Percentiles rank a stretch among this genome's conserved stretches.
Conservation (phyloP, 2,797 vertebrate species). For the Scolopax bukidnonensis region DNA sequence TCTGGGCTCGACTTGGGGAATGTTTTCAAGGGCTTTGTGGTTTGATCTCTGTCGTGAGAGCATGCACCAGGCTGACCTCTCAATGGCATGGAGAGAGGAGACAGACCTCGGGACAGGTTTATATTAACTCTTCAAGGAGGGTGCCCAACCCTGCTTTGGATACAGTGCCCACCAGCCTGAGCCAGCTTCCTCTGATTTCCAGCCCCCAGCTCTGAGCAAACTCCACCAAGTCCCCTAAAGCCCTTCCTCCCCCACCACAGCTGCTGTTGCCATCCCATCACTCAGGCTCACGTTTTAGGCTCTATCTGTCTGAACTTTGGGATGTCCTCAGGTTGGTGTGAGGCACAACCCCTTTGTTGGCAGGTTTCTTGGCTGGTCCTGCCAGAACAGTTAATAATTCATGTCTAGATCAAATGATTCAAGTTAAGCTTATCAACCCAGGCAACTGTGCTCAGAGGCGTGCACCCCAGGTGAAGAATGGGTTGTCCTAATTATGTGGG, state of each 20-base stretch:
- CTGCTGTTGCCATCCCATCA: not conserved
- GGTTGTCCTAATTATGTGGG: not conserved
- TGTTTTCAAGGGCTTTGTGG: not conserved
- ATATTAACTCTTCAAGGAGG: not conserved
- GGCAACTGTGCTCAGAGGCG: not conserved
- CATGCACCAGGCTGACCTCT: not conserved
- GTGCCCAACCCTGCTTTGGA: not conserved
- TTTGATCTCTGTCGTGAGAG: not conserved
- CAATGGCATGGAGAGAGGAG: not conserved
- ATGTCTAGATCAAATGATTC: not conserved
- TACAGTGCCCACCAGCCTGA: not conserved
- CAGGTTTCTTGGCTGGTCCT: not conserved
- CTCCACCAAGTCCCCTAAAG: not conserved
- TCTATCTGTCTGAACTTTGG: not conserved
- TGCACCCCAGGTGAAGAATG: not conserved
- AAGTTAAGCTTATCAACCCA: not conserved
- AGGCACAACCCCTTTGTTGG: not conserved
- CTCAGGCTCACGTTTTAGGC: not conserved
- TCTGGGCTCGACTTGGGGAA: not conserved
- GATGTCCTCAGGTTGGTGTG: not conserved
- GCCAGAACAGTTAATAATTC: constrained; percentile 23
- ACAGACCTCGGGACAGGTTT: not conserved
- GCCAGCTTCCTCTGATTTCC: not conserved
- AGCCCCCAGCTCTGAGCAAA: not conserved
- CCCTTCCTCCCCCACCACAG: not conserved